phyloP scores from a whole-genome alignment of 2,113 vertebrate genomes.

The Leucopternis melanops region DNA sequence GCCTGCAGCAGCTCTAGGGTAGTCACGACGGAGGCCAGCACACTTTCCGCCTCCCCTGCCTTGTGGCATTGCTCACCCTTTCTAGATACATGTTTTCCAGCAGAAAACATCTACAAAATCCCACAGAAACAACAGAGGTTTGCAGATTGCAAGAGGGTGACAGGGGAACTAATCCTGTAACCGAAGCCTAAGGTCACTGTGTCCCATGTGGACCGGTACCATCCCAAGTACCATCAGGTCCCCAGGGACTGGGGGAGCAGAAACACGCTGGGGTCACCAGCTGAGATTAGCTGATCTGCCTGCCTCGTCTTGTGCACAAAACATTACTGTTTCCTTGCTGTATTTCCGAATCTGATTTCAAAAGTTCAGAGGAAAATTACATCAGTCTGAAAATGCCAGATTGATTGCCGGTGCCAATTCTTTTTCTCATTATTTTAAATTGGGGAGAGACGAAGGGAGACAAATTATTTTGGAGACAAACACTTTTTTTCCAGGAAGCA shows the following conservation, averaged over 20 bases:
- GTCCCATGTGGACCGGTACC: rapidly evolving
- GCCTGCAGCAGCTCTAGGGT: background rate
- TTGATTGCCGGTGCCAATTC: background rate
- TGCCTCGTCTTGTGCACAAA: background rate
- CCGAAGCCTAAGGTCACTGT: rapidly evolving
- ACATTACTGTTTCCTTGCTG: background rate
- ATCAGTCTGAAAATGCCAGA: background rate
- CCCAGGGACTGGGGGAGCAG: background rate
- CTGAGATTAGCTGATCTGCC: background rate
- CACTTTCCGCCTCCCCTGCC: background rate
- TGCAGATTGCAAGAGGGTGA: background rate
- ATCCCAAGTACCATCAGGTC: background rate
- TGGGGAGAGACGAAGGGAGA: background rate
- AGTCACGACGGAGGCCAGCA: background rate
- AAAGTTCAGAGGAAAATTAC: background rate
- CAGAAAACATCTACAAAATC: background rate
- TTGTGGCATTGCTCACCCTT: background rate
- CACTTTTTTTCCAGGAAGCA: background rate
- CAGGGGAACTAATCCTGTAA: background rate
- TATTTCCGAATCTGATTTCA: background rate
- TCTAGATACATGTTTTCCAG: background rate
- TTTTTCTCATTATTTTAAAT: background rate
- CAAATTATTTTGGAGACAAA: background rate
- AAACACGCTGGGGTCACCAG: background rate
- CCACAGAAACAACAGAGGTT: background rate